phyloP scores from a whole-genome alignment of 2,797 vertebrate species.

The Petrocephalus sullivani region DNA sequence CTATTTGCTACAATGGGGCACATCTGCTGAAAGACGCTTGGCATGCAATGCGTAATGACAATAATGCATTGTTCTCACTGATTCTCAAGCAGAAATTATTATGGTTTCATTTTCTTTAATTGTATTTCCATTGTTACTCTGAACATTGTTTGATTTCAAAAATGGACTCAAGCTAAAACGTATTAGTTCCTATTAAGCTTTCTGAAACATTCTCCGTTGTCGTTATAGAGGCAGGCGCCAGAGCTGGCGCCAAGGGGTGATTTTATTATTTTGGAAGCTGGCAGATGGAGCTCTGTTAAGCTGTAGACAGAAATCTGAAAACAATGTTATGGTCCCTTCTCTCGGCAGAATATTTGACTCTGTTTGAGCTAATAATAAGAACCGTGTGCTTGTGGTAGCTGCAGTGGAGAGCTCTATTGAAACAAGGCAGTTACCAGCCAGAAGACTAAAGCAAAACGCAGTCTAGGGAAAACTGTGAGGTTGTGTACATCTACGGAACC shows the following conservation, averaged over 20 bases:
- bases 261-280: conserved; percentile 60
- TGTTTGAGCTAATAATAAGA: conserved; percentile 75
- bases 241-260: conserved; percentile 16
- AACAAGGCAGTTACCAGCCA: conserved; percentile 8
- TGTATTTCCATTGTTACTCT: neutral
- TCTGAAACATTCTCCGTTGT: conserved; percentile 42
- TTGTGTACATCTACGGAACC: neutral
- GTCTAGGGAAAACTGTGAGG: neutral
- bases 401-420: neutral
- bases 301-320: conserved; percentile 57
- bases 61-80: neutral
- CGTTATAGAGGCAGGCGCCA: conserved; percentile 34
- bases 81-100: neutral
- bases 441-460: neutral
- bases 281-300: conserved; percentile 66
- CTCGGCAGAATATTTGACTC: conserved; percentile 69
- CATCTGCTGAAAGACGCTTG: neutral
- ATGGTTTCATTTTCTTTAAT: neutral
- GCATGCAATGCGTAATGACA: neutral
- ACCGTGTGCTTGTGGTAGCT: conserved; percentile 44
- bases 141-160: neutral
- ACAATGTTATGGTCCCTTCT: conserved; percentile 58
- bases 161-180: neutral
- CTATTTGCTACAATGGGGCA: neutral
- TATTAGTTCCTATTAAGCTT: conserved; percentile 43